Conservation (phyloP, 92 coral and sea anemone species). For the Phenganax subtilis region DNA sequence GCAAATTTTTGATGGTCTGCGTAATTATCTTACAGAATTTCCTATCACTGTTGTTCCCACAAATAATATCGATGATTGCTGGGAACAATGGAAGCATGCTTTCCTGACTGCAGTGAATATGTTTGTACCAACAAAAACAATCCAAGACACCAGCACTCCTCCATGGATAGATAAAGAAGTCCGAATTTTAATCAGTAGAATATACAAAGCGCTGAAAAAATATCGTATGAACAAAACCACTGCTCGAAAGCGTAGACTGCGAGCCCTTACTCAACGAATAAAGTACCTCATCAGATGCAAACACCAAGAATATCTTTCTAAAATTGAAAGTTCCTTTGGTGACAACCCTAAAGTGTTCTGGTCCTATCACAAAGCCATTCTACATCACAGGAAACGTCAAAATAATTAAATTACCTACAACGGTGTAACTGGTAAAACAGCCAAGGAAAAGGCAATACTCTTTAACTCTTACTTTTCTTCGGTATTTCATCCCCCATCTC, state of each 20-base stretch:
- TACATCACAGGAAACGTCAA: conserved; percentile 8
- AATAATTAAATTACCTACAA: background rate
- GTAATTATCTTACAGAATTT: conserved; percentile 10
- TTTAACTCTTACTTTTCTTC: too few relatives aligned
- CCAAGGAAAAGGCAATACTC: conserved; percentile 4
- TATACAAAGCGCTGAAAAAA: conserved; percentile 11
- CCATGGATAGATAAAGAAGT: conserved; percentile 63
- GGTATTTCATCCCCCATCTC: background rate
- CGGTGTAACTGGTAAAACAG: background rate
- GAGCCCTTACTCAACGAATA: conserved; percentile 36
- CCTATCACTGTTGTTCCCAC: conserved; percentile 31
- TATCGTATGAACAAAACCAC: conserved; percentile 17
- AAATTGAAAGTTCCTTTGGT: too few relatives aligned
- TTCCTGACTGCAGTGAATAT: conserved; percentile 47
- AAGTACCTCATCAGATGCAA: conserved; percentile 15
- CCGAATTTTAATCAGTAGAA: conserved; percentile 3
- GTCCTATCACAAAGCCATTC: conserved; percentile 4
- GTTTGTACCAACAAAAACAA: conserved; percentile 34
- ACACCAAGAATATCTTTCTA: conserved; percentile 36
- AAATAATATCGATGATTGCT: conserved; percentile 36
- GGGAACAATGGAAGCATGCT: conserved; percentile 46
- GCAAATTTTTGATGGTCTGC: conserved; percentile 51
- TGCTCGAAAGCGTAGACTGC: conserved; percentile 39
- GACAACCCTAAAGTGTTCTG: conserved; percentile 26
- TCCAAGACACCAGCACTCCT: too few relatives aligned